phyloP scores from a whole-genome alignment of 92 coral and sea anemone genomes.

The Isaurus tuberculatus region DNA sequence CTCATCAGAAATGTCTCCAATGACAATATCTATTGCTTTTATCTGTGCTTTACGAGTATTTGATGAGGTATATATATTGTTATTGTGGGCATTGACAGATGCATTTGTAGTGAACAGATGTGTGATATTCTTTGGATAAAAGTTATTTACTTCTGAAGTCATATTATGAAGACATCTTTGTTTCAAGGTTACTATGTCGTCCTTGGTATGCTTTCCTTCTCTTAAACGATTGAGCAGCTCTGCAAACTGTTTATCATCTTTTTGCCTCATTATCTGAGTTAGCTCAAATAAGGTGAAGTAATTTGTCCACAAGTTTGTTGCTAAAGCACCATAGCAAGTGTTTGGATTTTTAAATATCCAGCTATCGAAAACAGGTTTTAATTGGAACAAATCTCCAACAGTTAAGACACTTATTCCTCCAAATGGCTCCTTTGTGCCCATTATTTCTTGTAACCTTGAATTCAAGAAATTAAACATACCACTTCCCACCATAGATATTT shows the following conservation, averaged over 20 bases:
- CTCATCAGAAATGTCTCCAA: constrained; percentile 72
- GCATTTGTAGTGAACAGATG: constrained; percentile 70
- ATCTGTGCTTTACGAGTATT: constrained; percentile 62
- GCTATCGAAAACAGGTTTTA: constrained; percentile 55
- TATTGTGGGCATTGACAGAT: constrained; percentile 56
- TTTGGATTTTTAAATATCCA: constrained; percentile 58
- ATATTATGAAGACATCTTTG: constrained; percentile 8
- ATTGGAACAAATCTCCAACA: constrained; percentile 70
- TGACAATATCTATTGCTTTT: constrained; percentile 61
- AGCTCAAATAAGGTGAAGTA: constrained; percentile 56
- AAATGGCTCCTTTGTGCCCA: constrained; percentile 61
- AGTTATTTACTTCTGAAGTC: constrained; percentile 9
- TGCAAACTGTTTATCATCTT: constrained; percentile 77
- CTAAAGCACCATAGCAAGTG: constrained; percentile 57
- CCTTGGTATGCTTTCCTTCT: constrained; percentile 12
- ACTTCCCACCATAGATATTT: constrained; percentile 65
- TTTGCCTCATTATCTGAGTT: constrained; percentile 74
- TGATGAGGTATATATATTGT: constrained; percentile 29
- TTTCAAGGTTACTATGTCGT: constrained; percentile 13
- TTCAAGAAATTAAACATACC: constrained; percentile 65
- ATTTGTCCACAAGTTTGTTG: constrained; percentile 57
- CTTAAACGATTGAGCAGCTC: constrained; percentile 49
- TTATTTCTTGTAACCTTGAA: constrained; percentile 54
- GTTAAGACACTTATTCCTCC: constrained; percentile 59
- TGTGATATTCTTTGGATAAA: constrained; percentile 33